Base-by-base conservation (phyloP, 2,113 vertebrate genomes). In the Onychorhynchus coronatus region DNA sequence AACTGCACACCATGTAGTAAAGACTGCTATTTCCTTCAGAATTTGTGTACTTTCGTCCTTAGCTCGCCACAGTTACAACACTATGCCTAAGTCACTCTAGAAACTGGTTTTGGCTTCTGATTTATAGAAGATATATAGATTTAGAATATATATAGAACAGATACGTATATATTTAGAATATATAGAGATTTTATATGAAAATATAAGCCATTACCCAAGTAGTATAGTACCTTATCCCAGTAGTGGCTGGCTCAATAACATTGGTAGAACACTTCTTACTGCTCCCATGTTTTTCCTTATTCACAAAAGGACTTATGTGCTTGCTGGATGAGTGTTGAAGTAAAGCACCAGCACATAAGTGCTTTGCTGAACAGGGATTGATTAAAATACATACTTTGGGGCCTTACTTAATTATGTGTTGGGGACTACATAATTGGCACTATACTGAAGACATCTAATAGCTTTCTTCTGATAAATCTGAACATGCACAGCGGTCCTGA, bases 351-450 rank as follows among this genome's bases (percentile, higher is more conserved):
- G n/a, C 11, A 27, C 46, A 2, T 7, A 88, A 95, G 63, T 86
- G 78, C 81, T 93, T 72, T 93, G 93, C 83, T 95, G 83, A 92
- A 65, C 24, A 52, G 91, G 53, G 84, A 52, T 78, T 86, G 73
- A 95, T 93, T 97, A 94, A 95, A 94, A 91, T 63, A 88, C 56
- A 28, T 89, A 62, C 88, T 96, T 91, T 93, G 66, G 90, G 89
- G 86, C 85, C 88, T 80, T 31, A 80, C 81, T 71, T 94, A 97
- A 88, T 95, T 96, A 88, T 77, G 68, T 96, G 88, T 96, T 88
- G 74, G 73, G 56, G 53, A 47, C 47, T 88, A 75, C 44, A 67
- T 88, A 93, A 95, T 86, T 86, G 67, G 42, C 53, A 70, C 21
- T 2, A 11, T 37, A 37, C 59, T 77, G 75, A 77, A 74, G 59